Conservation (phyloP, 2,888 invertebrate genomes). For the Tetanocera ferruginea region DNA sequence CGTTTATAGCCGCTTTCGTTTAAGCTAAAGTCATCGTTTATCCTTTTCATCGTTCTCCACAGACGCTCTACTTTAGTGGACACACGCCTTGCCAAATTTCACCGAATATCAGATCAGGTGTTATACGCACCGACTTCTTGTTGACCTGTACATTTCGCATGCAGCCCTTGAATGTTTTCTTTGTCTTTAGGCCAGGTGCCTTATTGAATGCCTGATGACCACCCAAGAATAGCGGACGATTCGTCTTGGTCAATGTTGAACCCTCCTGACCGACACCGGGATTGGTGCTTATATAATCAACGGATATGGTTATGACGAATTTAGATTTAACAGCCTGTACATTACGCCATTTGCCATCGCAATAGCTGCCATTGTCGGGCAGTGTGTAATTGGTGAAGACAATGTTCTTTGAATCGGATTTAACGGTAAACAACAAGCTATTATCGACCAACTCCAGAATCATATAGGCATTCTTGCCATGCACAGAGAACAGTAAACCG, state of each 20-base stretch:
- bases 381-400: conserved; percentile 78
- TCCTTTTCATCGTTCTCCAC: conserved; percentile 11
- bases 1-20: neutral
- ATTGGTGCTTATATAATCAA: conserved; percentile 83
- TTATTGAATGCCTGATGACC: conserved; percentile 79
- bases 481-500: conserved; percentile 88
- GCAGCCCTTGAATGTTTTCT: conserved; percentile 84
- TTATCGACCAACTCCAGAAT: conserved; percentile 91
- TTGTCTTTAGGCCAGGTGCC: conserved; percentile 78
- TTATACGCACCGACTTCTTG: conserved; percentile 71
- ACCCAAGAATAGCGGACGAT: conserved; percentile 90
- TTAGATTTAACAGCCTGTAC: conserved; percentile 88
- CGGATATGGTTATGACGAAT: conserved; percentile 88
- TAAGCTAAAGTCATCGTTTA: conserved; percentile 30
- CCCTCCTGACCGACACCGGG: conserved; percentile 79
- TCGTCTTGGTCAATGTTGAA: conserved; percentile 81
- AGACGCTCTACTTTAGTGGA: conserved; percentile 79
- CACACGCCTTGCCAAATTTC: conserved; percentile 84
- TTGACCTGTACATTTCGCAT: conserved; percentile 80
- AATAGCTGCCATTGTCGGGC: conserved; percentile 79
- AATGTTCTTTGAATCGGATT: conserved; percentile 84
- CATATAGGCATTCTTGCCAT: conserved; percentile 84
- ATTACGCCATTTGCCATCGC: conserved; percentile 96
- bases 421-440: conserved; percentile 82
- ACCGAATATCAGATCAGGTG: conserved; percentile 76